phyloP scores from a whole-genome alignment of 2,113 vertebrate species.

The Ictalurus punctatus region DNA sequence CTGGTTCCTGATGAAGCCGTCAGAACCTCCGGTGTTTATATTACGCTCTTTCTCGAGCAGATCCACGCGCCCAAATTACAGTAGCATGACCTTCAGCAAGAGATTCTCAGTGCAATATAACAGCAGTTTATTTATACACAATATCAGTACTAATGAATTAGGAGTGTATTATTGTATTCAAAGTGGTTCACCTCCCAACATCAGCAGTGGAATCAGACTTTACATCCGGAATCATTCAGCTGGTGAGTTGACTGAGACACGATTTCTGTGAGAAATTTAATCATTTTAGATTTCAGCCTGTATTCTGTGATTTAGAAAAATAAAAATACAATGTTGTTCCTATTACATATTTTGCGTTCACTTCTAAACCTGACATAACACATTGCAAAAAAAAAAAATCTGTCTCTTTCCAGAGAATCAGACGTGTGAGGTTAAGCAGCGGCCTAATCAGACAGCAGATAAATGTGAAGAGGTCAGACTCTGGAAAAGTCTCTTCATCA shows the following conservation, averaged over 20 bases:
- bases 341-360: too few species aligned
- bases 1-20: slow-evolving; percentile 33
- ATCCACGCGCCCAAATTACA: rapidly evolving
- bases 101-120: slow-evolving; percentile 1
- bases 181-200: rapidly evolving
- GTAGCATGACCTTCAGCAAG: background rate
- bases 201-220: slow-evolving; percentile 36
- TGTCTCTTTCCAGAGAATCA: background rate
- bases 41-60: background rate
- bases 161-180: slow-evolving; percentile 32
- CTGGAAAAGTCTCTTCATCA: background rate
- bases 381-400: too few species aligned
- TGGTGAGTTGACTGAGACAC: background rate
- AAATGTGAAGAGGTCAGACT: background rate
- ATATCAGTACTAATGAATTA: slow-evolving; percentile 28
- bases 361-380: too few species aligned
- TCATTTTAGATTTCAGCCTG: too few species aligned
- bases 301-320: too few species aligned
- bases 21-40: slow-evolving; percentile 8
- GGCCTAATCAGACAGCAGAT: background rate
- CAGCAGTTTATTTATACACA: slow-evolving; percentile 28
- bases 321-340: too few species aligned
- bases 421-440: background rate
- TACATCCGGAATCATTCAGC: background rate
- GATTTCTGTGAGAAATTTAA: too few species aligned